Evolutionary conservation across 2,888 invertebrate species (phyloP).

Genomic region (Nasonia oneida): DNA sequence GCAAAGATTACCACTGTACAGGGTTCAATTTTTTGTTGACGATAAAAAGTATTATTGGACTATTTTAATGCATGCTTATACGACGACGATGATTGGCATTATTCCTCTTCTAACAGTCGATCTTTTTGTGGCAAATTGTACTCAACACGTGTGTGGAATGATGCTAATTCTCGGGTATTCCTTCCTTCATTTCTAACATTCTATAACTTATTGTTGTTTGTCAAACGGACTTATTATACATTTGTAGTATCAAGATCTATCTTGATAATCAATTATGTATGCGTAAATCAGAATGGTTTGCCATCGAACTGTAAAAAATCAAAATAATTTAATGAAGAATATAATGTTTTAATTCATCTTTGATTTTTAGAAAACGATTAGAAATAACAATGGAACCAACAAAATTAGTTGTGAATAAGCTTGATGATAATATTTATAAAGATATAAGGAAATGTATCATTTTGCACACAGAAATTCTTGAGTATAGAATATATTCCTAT

Average conservation of each 20-base stretch:
- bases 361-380: conserved; percentile 33
- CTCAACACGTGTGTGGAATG: conserved; percentile 57
- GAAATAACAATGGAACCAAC: neutral
- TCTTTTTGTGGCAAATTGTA: conserved; percentile 38
- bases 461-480: conserved; percentile 42
- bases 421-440: neutral
- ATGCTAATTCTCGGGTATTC: conserved; percentile 54
- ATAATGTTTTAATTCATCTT: neutral
- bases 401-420: neutral
- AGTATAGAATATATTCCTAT: conserved; percentile 12
- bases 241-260: neutral
- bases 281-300: too few species aligned
- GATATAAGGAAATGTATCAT: conserved; percentile 1
- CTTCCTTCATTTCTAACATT: neutral
- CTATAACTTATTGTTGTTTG: neutral
- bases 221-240: neutral
- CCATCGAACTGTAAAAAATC: too few species aligned
- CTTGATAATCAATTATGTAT: neutral
- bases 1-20: conserved; percentile 51
- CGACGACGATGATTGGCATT: conserved; percentile 32
- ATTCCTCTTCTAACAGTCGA: conserved; percentile 42
- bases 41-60: conserved; percentile 62
- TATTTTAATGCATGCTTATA: conserved; percentile 55
- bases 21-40: conserved; percentile 64
- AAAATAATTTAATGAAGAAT: too few species aligned